A percentile compares a stretch with the other conserved stretches of the same genome.
Conservation (phyloP, 2,113 vertebrate genomes). For the Hemiprocne comata region DNA sequence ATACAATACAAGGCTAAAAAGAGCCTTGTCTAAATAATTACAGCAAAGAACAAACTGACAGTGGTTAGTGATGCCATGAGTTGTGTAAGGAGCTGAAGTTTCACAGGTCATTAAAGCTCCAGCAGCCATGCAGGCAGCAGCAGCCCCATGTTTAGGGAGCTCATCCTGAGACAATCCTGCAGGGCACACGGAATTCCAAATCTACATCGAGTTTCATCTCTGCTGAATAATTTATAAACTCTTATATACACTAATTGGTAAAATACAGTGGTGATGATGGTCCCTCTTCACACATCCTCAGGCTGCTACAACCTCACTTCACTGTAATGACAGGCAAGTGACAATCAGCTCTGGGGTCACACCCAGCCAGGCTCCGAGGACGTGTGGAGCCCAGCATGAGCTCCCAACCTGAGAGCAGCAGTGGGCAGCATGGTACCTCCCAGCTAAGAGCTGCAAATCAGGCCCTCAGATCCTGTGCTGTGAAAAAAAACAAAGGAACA, state of each 20-base stretch:
- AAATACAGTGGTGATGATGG: not conserved
- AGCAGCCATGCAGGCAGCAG: not conserved
- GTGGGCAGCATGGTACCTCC: fast-evolving
- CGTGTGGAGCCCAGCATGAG: fast-evolving
- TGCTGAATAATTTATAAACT: not conserved
- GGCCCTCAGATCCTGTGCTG: not conserved
- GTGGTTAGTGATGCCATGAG: not conserved
- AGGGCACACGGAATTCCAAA: not conserved
- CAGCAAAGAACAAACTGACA: not conserved
- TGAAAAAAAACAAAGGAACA: not conserved
- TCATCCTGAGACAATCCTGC: not conserved
- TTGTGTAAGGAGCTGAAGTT: not conserved
- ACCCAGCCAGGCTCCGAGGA: not conserved
- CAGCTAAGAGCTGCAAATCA: not conserved
- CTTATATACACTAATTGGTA: not conserved
- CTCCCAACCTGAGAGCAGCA: not conserved
- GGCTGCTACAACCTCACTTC: not conserved
- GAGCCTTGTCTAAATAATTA: not conserved
- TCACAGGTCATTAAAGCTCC: not conserved
- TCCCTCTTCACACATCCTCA: not conserved
- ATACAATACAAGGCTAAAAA: not conserved
- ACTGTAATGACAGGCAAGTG: not conserved
- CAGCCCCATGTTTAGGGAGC: not conserved
- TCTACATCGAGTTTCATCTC: not conserved
- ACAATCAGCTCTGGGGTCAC: not conserved